phyloP scores from a whole-genome alignment of 1,140 invertebrate genomes.

The Phthorimaea operculella region DNA sequence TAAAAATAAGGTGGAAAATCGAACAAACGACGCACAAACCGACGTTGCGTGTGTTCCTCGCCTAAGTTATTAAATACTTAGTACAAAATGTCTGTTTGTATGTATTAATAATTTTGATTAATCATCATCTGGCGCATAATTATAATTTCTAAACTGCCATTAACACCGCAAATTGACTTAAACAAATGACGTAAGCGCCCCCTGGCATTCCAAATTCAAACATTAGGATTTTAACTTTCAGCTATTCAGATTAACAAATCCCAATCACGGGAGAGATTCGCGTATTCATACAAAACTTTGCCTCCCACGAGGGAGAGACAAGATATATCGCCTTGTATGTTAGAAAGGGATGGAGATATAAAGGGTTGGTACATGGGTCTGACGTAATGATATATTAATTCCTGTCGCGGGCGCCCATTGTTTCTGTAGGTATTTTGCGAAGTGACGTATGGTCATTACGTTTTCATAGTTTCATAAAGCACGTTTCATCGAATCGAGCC shows the following conservation, averaged over 20 bases:
- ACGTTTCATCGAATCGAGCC: conserved; percentile 42
- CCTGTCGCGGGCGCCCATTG: conserved; percentile 61
- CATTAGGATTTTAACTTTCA: conserved; percentile 58
- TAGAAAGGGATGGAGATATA: conserved; percentile 23
- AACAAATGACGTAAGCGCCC: no score
- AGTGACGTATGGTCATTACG: conserved; percentile 65
- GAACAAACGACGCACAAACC: no score
- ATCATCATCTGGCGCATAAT: no score
- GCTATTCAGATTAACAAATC: conserved; percentile 55
- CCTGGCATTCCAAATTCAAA: conserved; percentile 12
- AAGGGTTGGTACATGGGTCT: conserved; percentile 62
- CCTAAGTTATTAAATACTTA: no score
- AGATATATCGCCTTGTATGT: conserved; percentile 8
- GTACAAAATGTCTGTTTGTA: no score
- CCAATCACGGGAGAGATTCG: conserved; percentile 57
- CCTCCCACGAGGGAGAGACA: conserved; percentile 33
- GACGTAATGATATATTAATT: conserved; percentile 71
- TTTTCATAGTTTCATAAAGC: conserved; percentile 67
- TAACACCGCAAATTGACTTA: no score
- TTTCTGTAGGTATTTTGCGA: conserved; percentile 65
- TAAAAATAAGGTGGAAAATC: no score
- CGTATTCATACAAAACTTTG: conserved; percentile 51
- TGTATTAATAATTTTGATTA: no score
- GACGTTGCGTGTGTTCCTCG: no score
- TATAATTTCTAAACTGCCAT: no score